Evolutionary conservation across 2,113 vertebrate genomes (phyloP), one percentile per base, ranked within the genome.

Genomic region (Rhipidura dahli): DNA sequence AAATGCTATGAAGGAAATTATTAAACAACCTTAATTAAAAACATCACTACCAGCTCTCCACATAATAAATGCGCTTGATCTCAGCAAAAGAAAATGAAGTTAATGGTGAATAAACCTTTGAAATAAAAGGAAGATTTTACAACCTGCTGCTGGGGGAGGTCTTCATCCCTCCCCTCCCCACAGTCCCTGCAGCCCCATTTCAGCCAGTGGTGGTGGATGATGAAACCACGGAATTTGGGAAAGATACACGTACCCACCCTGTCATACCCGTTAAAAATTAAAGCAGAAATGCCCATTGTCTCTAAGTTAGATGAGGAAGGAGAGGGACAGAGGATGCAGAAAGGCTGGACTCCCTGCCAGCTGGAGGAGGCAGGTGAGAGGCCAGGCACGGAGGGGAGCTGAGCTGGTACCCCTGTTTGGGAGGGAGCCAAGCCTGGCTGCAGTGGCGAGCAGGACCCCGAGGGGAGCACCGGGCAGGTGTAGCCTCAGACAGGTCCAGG

Each of bases 1-100:
- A 11, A 97, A 94, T 78, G 57, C 64, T 95, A 64, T 61, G 78
- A 79, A 91, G 69, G 47, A 82, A 89, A 92, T 84, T 89, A 91
- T 89, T 87, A 79, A 69, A 44, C 40, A 85, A 69, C 11, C 53
- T 87, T 93, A 93, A 95, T 72, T 89, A 75, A 94, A 94, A 84
- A 31, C 57, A 72, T 84, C 53, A 35, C 61, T 51, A 72, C 65
- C 30, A 72, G 9, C 33, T 89, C 72, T 86, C 51, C 22, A 70
- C 45, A 44, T 87, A 82, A 78, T 83, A 95, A 89, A 77, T 0
- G 8, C 9, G 47, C 26, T 81, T 26, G 35, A 60, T 73, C 33
- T 71, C 15, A 60, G 24, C 27, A 33, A 73, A 89, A 84, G 44
- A 79, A 89, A 91, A 91, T 73, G 3, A 69, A 93, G 47, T 61